Conservation (phyloP, 2,113 vertebrate species). For the Aphyosemion australe region DNA sequence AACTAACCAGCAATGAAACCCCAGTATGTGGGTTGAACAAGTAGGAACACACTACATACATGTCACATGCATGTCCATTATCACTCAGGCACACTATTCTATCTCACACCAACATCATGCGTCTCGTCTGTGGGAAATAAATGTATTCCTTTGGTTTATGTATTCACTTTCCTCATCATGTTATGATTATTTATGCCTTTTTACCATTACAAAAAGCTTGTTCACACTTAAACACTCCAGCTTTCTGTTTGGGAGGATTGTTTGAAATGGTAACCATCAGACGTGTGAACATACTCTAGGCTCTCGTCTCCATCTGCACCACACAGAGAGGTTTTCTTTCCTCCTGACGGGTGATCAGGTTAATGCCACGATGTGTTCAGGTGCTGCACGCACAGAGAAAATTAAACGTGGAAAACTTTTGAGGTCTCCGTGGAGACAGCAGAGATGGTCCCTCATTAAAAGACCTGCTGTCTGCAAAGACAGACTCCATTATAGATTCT, state of each 20-base stretch:
- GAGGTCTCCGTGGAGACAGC: slow-evolving; percentile 17
- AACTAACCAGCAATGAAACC: slow-evolving; percentile 27
- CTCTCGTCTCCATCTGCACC: not conserved
- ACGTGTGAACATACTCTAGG: not conserved
- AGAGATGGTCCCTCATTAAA: slow-evolving; percentile 36
- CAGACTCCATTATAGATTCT: slow-evolving; percentile 36
- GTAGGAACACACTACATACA: not conserved
- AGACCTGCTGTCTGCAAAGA: slow-evolving; percentile 42
- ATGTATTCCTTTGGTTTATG: slow-evolving; percentile 33
- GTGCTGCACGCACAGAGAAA: not conserved
- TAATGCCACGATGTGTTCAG: not conserved
- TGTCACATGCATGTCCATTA: not conserved
- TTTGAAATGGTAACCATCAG: slow-evolving; percentile 36
- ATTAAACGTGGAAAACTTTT: slow-evolving; percentile 9
- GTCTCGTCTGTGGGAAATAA: slow-evolving; percentile 27
- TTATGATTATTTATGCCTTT: slow-evolving; percentile 47
- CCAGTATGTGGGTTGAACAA: not conserved
- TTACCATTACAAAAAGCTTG: slow-evolving; percentile 50
- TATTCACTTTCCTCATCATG: slow-evolving; percentile 36
- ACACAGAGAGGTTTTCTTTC: not conserved
- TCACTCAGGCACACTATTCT: not conserved
- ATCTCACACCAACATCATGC: not conserved
- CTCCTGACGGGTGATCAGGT: not conserved
- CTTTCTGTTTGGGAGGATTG: slow-evolving; percentile 8
- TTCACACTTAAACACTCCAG: not conserved